Evolutionary conservation across 2,113 vertebrate genomes (phyloP).

Genomic region (Pomatostomus ruficeps): DNA sequence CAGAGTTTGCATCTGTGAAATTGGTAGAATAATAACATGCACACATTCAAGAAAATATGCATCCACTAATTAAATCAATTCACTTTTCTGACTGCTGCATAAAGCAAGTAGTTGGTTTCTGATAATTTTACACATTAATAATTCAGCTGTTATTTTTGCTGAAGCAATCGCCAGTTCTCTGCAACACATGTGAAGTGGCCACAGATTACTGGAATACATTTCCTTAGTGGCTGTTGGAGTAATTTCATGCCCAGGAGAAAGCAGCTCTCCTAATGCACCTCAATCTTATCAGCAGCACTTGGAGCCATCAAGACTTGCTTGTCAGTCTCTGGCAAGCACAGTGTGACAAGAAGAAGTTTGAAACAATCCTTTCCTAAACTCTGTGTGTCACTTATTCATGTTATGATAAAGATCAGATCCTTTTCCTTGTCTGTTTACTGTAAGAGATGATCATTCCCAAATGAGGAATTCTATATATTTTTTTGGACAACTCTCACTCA

Average conservation of each 20-base stretch:
- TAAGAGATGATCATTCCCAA: not conserved
- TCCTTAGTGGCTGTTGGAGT: not conserved
- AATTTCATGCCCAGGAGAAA: conserved; percentile 15
- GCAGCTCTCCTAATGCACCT: not conserved
- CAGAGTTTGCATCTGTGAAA: not conserved
- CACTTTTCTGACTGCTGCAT: not conserved
- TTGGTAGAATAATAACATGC: not conserved
- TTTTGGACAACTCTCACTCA: not conserved
- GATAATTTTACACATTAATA: not conserved
- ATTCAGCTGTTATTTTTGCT: not conserved
- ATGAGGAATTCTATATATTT: not conserved
- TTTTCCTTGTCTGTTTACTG: not conserved
- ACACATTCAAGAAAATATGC: not conserved
- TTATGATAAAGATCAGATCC: not conserved
- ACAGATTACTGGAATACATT: conserved; percentile 24
- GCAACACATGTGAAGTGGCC: not conserved
- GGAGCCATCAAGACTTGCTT: not conserved
- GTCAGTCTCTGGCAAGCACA: not conserved
- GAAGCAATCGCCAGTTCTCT: not conserved
- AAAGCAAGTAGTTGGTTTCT: not conserved
- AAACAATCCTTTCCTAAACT: not conserved
- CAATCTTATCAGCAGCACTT: conserved; percentile 3
- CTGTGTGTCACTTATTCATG: not conserved
- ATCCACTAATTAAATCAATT: not conserved
- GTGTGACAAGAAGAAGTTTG: not conserved